Conservation (phyloP, 2,797 vertebrate species). For the Leucoraja ocellata region DNA sequence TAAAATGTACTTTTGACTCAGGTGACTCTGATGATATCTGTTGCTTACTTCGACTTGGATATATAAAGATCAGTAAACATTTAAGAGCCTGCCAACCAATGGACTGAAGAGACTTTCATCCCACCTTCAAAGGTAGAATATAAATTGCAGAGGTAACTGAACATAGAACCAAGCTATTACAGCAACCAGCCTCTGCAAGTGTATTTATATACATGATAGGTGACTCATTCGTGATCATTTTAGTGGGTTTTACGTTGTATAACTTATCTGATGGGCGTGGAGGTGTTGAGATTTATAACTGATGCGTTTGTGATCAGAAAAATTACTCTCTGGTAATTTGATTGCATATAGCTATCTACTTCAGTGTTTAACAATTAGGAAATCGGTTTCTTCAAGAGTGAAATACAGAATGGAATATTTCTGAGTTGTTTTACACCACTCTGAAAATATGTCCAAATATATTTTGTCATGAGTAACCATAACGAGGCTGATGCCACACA, state of each 20-base stretch:
- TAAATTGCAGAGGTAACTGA: slow-evolving; percentile 4
- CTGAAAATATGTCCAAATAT: no score
- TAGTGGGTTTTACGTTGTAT: background rate
- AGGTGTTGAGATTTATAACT: background rate
- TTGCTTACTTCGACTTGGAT: background rate
- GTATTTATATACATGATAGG: background rate
- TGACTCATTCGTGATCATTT: background rate
- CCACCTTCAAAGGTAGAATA: background rate
- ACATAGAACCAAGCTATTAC: background rate
- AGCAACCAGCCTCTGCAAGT: background rate
- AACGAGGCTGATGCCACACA: no score
- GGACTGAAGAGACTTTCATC: background rate
- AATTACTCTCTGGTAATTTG: background rate
- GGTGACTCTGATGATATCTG: background rate
- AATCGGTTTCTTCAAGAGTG: no score
- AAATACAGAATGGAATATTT: no score
- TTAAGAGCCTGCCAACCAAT: background rate
- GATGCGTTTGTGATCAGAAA: background rate
- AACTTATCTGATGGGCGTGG: background rate
- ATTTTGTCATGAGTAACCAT: no score
- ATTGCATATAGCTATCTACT: no score
- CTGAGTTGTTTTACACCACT: no score
- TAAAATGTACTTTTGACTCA: background rate
- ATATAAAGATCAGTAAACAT: background rate
- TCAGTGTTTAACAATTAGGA: no score